A percentile compares a stretch with the other conserved stretches of the same genome.
Evolutionary conservation across 2,888 invertebrate genomes (phyloP).

Genomic region (Epinotia nisella): DNA sequence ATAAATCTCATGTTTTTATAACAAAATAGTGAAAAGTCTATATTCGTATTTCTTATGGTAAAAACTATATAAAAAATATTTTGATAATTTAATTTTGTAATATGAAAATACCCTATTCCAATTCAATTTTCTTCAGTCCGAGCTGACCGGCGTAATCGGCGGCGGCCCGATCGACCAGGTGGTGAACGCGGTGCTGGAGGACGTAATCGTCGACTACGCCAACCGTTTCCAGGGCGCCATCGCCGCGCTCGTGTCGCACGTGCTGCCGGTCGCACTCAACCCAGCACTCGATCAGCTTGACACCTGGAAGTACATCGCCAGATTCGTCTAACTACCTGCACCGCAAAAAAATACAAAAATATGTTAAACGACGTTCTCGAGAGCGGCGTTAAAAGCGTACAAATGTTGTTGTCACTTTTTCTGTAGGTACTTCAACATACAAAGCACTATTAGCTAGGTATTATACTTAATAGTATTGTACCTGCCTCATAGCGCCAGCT

Average conservation of each 20-base stretch:
- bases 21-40: no score
- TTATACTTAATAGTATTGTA: no score
- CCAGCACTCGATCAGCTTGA: constrained; percentile 67
- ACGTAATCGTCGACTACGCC: constrained; percentile 70
- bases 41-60: no score
- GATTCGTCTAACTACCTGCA: constrained; percentile 50
- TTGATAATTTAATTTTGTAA: no score
- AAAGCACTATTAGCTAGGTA: no score
- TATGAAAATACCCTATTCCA: no score
- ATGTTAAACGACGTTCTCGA: background rate
- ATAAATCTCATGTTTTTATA: no score
- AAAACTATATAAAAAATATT: no score
- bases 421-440: no score
- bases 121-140: constrained; percentile 59
- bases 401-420: no score
- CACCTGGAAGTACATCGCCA: constrained; percentile 70
- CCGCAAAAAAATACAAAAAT: background rate
- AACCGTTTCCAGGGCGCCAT: constrained; percentile 72
- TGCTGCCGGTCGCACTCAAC: constrained; percentile 55
- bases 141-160: constrained; percentile 73
- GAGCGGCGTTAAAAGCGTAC: no score
- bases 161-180: constrained; percentile 77
- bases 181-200: constrained; percentile 71
- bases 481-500: background rate
- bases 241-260: constrained; percentile 48